Conservation (phyloP, 2,113 vertebrate species). For the Coreoperca whiteheadi region DNA sequence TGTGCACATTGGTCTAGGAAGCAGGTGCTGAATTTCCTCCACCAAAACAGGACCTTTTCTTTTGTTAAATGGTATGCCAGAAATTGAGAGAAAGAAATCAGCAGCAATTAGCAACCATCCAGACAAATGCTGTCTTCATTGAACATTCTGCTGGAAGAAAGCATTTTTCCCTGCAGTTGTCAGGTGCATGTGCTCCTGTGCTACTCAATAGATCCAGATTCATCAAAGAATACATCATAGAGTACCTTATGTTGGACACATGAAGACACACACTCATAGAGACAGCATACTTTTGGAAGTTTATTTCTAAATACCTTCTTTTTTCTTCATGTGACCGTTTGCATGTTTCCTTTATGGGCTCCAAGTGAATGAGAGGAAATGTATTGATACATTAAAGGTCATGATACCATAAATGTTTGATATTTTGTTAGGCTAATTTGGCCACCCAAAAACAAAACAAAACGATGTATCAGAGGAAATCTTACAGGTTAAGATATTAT, state of each 20-base stretch:
- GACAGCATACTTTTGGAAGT: not conserved
- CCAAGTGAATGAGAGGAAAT: not conserved
- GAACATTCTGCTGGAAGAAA: not conserved
- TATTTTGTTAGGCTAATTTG: no score
- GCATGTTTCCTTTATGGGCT: not conserved
- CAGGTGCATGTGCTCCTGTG: not conserved
- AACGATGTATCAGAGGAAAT: not conserved
- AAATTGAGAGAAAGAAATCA: not conserved
- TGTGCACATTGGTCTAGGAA: not conserved
- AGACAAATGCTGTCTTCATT: not conserved
- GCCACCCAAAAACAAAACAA: no score
- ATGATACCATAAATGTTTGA: not conserved
- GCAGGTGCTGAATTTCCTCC: not conserved
- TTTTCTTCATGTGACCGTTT: no score
- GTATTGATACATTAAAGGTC: not conserved
- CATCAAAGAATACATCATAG: not conserved
- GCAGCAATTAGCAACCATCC: not conserved
- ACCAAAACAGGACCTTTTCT: not conserved
- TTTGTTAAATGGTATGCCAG: not conserved
- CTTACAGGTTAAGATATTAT: not conserved
- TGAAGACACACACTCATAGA: not conserved
- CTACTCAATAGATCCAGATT: not conserved
- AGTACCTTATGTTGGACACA: not conserved
- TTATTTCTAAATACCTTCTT: not conserved
- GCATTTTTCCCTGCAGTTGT: not conserved